Conservation (phyloP, 2,113 vertebrate species). For the Melanerpes formicivorus region DNA sequence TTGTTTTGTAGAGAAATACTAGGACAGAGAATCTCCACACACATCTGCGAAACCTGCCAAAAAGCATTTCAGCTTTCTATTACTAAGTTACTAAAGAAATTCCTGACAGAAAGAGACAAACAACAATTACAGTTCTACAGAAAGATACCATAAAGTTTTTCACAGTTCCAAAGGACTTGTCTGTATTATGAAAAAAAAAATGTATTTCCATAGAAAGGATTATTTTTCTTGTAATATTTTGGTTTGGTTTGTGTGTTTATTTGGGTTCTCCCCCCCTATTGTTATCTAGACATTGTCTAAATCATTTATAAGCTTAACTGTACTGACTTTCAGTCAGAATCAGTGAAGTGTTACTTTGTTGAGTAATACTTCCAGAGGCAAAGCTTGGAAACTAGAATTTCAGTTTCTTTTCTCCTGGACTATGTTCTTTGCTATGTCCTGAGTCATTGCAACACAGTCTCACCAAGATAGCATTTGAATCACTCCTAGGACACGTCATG, state of each 20-base stretch:
- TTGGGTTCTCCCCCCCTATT: accelerated
- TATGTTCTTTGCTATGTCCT: not conserved
- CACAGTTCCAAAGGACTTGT: not conserved
- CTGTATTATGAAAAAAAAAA: not conserved
- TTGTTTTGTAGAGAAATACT: not conserved
- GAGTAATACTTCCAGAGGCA: not conserved
- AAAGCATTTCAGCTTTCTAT: not conserved
- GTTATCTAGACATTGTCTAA: not conserved
- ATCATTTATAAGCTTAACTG: not conserved
- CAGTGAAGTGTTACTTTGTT: not conserved
- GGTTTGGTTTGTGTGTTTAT: no score
- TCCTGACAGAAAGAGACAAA: not conserved
- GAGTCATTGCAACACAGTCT: not conserved
- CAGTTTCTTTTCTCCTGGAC: not conserved
- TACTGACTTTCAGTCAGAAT: not conserved
- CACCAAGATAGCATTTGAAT: not conserved
- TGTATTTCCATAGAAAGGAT: not conserved
- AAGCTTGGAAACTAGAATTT: not conserved
- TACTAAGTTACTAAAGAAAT: not conserved
- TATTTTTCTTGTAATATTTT: no score
- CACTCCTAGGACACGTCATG: not conserved
- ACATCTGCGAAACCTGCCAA: not conserved
- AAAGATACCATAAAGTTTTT: not conserved
- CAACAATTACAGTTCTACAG: not conserved
- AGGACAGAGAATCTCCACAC: not conserved